Evolutionary conservation across 2,888 invertebrate species (phyloP), one percentile per base, ranked within the genome.

Genomic region (Nomada ruficornis): DNA sequence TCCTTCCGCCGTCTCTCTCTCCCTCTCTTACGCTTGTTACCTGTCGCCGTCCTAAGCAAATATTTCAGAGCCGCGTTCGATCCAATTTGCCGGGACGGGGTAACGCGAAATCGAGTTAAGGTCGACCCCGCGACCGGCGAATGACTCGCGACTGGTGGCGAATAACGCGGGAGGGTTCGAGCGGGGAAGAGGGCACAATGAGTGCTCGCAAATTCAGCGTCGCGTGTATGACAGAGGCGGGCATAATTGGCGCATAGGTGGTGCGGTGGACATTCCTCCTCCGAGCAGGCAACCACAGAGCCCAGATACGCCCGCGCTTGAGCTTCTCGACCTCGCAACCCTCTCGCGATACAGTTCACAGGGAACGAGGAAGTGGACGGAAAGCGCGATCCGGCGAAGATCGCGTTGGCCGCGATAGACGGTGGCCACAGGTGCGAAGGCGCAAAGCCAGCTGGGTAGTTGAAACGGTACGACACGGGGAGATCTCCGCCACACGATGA

Each of bases 61-160:
- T 91, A 91, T 91, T 92, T 91, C 90, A 87, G 89, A 83, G 88
- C 71, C 64, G 83, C 87, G 86, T 90, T 88, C 90, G 88, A 91
- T 91, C 86, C 89, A 91, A 91, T 91, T 92, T 89, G 91, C 90
- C 88, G 86, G 88, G 88, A 91, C 88, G 88, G 85, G 75, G 86
- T 80, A 20, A 36, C 83, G 85, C 80, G 81, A 89, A 91, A 91
- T 92, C 88, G 88, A 92, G 91, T 92, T 90, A 91, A 90, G 89
- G 86, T 20, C 36, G 23, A 54, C 20, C 54, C 18, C 20, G n/a
- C 13, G 11, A 26, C 15, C 13, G n/a, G 20, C 36, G 63, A 15
- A 52, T 3, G 50, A 26, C 0, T 36, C 36, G 36, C 47, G 65
- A 29, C 18, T n/a, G 11, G n/a, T 0, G 54, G 26, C 26, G 20